phyloP scores from a whole-genome alignment of 2,888 invertebrate species.

The Autographa pulchrina region DNA sequence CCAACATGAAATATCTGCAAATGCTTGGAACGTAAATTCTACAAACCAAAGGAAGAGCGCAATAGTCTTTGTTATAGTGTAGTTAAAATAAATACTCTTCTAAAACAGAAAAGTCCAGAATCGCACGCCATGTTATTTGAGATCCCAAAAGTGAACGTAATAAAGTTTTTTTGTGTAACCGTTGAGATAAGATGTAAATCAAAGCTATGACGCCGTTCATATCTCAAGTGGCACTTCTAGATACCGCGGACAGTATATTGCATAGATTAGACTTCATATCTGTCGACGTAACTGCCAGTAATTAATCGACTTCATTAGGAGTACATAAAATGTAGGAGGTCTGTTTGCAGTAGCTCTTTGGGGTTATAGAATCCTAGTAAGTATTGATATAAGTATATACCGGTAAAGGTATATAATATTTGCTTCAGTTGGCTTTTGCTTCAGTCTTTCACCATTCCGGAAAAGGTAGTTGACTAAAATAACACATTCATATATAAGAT shows the following conservation, averaged over 20 bases:
- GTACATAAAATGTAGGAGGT: constrained; percentile 21
- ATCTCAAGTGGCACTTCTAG: constrained; percentile 71
- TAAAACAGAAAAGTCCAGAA: too few species aligned
- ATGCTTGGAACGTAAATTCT: too few species aligned
- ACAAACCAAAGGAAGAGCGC: too few species aligned
- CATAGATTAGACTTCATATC: constrained; percentile 49
- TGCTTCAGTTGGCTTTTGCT: too few species aligned
- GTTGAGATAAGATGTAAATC: constrained; percentile 67
- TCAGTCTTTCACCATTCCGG: too few species aligned
- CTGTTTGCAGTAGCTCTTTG: not conserved
- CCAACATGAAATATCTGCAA: too few species aligned
- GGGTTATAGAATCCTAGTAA: not conserved
- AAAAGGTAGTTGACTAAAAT: too few species aligned
- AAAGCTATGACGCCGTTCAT: constrained; percentile 75
- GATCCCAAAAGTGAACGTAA: constrained; percentile 38
- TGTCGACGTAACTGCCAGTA: constrained; percentile 37
- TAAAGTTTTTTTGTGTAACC: constrained; percentile 50
- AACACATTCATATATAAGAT: too few species aligned
- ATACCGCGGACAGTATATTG: constrained; percentile 63
- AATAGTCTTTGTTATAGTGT: too few species aligned
- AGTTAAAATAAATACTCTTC: too few species aligned
- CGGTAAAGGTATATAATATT: not conserved
- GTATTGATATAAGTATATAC: not conserved
- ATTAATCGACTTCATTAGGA: constrained; percentile 56
- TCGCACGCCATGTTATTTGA: not conserved